A percentile compares a stretch with the other conserved stretches of the same genome.
Conservation (phyloP, 1,140 invertebrate genomes). For the Thalassaphorura encarpata region DNA sequence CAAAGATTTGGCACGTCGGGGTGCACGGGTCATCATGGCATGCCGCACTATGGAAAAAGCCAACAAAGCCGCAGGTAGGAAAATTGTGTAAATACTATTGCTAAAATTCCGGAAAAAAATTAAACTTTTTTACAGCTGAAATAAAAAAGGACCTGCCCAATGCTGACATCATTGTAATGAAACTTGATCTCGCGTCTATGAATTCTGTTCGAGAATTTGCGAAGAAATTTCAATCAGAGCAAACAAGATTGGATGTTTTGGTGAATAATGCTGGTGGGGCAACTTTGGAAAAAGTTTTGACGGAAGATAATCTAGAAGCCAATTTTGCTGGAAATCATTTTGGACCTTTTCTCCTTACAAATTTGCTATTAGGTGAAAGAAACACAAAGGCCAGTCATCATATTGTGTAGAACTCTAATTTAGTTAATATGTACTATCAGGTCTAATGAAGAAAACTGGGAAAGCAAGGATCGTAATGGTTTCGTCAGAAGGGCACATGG, state of each 20-base stretch:
- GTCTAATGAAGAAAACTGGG: slow-evolving; percentile 63
- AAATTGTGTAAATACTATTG: no score
- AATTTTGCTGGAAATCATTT: slow-evolving; percentile 66
- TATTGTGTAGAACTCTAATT: no score
- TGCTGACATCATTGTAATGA: slow-evolving; percentile 37
- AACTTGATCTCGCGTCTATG: slow-evolving; percentile 36
- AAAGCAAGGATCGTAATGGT: slow-evolving; percentile 69
- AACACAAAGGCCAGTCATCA: no score
- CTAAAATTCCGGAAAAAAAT: no score
- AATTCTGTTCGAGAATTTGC: slow-evolving; percentile 36
- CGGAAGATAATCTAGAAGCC: slow-evolving; percentile 38
- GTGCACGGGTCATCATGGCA: not conserved
- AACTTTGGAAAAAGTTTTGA: not conserved
- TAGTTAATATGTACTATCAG: no score
- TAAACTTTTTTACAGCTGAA: slow-evolving; percentile 26
- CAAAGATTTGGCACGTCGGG: not conserved
- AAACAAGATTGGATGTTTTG: slow-evolving; percentile 41
- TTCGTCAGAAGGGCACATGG: slow-evolving; percentile 65
- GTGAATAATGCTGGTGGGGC: slow-evolving; percentile 44
- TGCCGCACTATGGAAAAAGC: not conserved
- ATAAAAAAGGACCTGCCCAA: slow-evolving; percentile 39
- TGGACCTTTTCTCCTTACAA: slow-evolving; percentile 70
- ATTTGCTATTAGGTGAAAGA: slow-evolving; percentile 55
- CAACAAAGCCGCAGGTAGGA: slow-evolving; percentile 17
- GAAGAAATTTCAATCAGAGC: slow-evolving; percentile 30